phyloP scores from a whole-genome alignment of 2,888 invertebrate genomes.

The Nephrotoma appendiculata region DNA sequence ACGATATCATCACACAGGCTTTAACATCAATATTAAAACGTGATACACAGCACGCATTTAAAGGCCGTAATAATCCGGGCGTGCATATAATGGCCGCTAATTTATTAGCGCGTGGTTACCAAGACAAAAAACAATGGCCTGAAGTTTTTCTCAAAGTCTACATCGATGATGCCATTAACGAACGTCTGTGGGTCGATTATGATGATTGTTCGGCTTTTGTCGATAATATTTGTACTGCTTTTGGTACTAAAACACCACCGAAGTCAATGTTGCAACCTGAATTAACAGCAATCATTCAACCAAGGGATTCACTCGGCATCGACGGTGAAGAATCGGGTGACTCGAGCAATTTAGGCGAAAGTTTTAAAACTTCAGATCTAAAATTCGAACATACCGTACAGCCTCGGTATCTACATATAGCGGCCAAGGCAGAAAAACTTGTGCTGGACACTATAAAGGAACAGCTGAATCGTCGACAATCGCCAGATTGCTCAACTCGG shows the following conservation, averaged over 20 bases:
- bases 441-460: constrained; percentile 81
- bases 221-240: constrained; percentile 62
- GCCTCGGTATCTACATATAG: constrained; percentile 37
- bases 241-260: constrained; percentile 27
- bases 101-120: constrained; percentile 64
- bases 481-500: constrained; percentile 74
- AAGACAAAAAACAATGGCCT: constrained; percentile 79
- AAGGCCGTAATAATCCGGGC: constrained; percentile 65
- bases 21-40: constrained; percentile 69
- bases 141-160: constrained; percentile 84
- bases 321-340: constrained; percentile 42
- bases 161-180: constrained; percentile 87
- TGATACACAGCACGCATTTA: constrained; percentile 53
- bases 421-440: constrained; percentile 59
- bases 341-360: constrained; percentile 27
- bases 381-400: constrained; percentile 34
- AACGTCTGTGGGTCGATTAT: constrained; percentile 87
- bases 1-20: constrained; percentile 60
- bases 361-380: constrained; percentile 30
- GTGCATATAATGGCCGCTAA: constrained; percentile 74
- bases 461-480: constrained; percentile 69
- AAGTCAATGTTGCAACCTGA: constrained; percentile 16
- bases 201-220: constrained; percentile 82
- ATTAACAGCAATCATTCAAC: constrained; percentile 18
- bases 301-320: constrained; percentile 15